Conservation (phyloP, 2,888 invertebrate genomes). For the Drosophila dives region DNA sequence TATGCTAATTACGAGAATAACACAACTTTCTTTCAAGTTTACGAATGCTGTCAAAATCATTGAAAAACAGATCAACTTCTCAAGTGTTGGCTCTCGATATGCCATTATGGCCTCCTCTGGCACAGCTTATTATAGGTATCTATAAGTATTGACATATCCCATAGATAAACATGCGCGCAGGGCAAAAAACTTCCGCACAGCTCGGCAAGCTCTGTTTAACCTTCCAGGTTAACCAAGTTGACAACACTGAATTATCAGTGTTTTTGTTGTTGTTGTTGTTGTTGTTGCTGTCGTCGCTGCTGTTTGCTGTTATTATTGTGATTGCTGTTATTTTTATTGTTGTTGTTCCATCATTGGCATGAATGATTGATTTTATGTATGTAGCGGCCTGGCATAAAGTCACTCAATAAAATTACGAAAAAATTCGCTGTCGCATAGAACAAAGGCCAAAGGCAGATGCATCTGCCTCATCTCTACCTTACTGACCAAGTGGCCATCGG, state of each 20-base stretch:
- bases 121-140: constrained; percentile 42
- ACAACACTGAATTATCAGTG: constrained; percentile 54
- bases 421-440: constrained; percentile 71
- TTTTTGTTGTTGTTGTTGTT: constrained; percentile 34
- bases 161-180: constrained; percentile 64
- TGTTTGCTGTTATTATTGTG: constrained; percentile 24
- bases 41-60: constrained; percentile 14
- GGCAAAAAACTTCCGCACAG: constrained; percentile 65
- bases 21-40: constrained; percentile 38
- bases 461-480: constrained; percentile 55
- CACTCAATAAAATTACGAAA: constrained; percentile 78
- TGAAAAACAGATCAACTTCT: constrained; percentile 25
- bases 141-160: constrained; percentile 65
- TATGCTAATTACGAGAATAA: constrained; percentile 40
- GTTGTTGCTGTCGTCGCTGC: background rate
- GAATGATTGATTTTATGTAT: constrained; percentile 78
- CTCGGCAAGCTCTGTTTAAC: constrained; percentile 51
- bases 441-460: constrained; percentile 69
- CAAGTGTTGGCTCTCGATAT: constrained; percentile 40
- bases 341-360: constrained; percentile 38
- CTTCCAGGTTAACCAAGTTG: constrained; percentile 56
- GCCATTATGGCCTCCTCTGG: constrained; percentile 50
- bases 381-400: constrained; percentile 75
- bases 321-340: constrained; percentile 20
- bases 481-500: constrained; percentile 68